These are phyloP conservation scores for Podotricha telesiphe DNA, from an alignment of 2,888 invertebrate species.

Conservation along the genomic window DNA sequence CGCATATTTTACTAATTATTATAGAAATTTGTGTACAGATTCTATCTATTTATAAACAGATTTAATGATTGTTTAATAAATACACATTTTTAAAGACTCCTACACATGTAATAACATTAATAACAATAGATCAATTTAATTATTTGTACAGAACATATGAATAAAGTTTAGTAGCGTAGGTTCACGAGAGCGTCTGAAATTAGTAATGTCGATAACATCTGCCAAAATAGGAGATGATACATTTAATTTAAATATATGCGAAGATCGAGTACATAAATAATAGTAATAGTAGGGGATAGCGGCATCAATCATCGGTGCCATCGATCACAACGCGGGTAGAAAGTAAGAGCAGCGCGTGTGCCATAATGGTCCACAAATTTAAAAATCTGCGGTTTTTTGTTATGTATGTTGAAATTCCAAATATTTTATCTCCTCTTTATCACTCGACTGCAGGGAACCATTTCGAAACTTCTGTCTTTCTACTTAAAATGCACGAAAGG, in stretches of 20 bases:
- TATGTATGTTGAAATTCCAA: slow-evolving; percentile 3
- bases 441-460: slow-evolving; percentile 3
- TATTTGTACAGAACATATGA: too few relatives aligned
- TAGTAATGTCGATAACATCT: neutral
- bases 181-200: too few relatives aligned
- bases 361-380: neutral
- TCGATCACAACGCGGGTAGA: slow-evolving; percentile 15
- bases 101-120: neutral
- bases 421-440: slow-evolving; percentile 4
- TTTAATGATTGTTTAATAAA: neutral
- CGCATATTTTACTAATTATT: neutral
- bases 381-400: neutral
- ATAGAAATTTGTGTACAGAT: neutral
- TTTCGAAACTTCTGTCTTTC: slow-evolving; percentile 11
- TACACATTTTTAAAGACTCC: too few relatives aligned
- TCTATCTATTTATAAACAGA: neutral
- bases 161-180: too few relatives aligned
- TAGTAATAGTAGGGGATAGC: slow-evolving; percentile 9
- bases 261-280: slow-evolving; percentile 14
- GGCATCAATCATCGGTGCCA: slow-evolving; percentile 25
- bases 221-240: neutral
- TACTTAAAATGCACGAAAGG: slow-evolving; percentile 20
- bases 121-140: too few relatives aligned
- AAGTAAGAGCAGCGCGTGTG: neutral
- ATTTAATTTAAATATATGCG: slow-evolving; percentile 1